phyloP scores from a whole-genome alignment of 2,113 vertebrate species.

The Carollia perspicillata region DNA sequence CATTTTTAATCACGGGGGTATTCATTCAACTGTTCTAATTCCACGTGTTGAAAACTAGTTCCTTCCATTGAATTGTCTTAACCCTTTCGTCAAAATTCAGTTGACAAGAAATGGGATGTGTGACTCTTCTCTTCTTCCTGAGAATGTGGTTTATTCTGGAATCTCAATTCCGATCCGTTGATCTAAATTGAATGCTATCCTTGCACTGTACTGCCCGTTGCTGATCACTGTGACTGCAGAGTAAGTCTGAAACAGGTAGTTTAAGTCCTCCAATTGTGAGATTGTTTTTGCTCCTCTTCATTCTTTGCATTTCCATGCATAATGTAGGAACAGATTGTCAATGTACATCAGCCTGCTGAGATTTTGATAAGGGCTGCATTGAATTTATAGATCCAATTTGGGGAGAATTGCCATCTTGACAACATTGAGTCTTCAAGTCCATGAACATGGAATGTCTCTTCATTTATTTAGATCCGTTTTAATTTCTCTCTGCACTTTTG shows the following conservation, averaged over 20 bases:
- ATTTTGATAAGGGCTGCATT: conserved; percentile 34
- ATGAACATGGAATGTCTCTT: conserved; percentile 61
- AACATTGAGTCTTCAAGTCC: conserved; percentile 39
- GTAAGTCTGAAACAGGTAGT: neutral
- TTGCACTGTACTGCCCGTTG: neutral
- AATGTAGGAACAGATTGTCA: conserved; percentile 49
- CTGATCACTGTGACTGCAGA: neutral
- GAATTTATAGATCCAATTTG: conserved; percentile 47
- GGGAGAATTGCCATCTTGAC: conserved; percentile 4
- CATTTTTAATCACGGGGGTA: neutral
- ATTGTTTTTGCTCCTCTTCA: conserved; percentile 11
- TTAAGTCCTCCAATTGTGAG: neutral
- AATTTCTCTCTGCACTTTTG: conserved; percentile 38
- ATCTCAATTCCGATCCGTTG: neutral
- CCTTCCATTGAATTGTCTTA: neutral
- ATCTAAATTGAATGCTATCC: neutral
- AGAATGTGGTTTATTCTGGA: neutral
- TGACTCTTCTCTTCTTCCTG: neutral
- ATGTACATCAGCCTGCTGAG: conserved; percentile 27
- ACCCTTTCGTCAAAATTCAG: neutral
- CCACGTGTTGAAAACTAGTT: neutral
- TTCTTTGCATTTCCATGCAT: conserved; percentile 5
- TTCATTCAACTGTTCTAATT: neutral
- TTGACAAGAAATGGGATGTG: neutral
- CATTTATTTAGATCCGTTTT: conserved; percentile 42